Percentiles rank a stretch among this genome's conserved stretches.
Conservation (phyloP, 2,113 vertebrate species). For the Siphamia tubifer region DNA sequence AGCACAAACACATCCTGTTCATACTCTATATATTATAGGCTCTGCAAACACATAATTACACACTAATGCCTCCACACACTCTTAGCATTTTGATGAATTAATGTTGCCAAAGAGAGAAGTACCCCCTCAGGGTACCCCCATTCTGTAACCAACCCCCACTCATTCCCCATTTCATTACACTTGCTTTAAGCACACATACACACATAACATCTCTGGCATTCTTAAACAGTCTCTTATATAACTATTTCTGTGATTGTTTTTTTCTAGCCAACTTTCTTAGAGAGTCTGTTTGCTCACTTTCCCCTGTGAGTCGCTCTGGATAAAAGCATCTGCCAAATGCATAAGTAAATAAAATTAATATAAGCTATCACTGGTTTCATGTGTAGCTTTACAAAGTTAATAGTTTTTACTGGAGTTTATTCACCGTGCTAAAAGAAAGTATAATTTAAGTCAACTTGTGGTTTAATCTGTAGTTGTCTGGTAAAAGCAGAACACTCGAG, state of each 20-base stretch:
- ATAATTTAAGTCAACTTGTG: no score
- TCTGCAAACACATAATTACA: not conserved
- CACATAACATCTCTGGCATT: constrained; percentile 22
- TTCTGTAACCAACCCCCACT: no score
- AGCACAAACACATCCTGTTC: not conserved
- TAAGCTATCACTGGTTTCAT: constrained; percentile 44
- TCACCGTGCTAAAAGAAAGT: no score
- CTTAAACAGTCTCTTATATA: constrained; percentile 43
- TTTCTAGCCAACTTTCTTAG: no score
- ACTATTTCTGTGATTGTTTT: no score
- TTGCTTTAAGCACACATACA: not conserved
- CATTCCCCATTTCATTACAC: not conserved
- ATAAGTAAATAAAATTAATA: no score
- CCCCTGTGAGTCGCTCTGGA: no score
- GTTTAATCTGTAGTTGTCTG: no score
- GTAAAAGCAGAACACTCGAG: no score
- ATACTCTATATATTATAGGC: not conserved
- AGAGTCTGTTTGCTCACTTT: no score
- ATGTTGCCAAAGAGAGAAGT: constrained; percentile 5
- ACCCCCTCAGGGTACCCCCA: constrained; percentile 30
- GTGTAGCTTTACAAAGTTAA: not conserved
- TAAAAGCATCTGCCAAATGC: no score
- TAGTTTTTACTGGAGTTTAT: no score
- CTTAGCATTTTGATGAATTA: constrained; percentile 16
- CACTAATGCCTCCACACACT: not conserved